phyloP scores from a whole-genome alignment of 1,140 invertebrate species.

The Drosophila burlai region DNA sequence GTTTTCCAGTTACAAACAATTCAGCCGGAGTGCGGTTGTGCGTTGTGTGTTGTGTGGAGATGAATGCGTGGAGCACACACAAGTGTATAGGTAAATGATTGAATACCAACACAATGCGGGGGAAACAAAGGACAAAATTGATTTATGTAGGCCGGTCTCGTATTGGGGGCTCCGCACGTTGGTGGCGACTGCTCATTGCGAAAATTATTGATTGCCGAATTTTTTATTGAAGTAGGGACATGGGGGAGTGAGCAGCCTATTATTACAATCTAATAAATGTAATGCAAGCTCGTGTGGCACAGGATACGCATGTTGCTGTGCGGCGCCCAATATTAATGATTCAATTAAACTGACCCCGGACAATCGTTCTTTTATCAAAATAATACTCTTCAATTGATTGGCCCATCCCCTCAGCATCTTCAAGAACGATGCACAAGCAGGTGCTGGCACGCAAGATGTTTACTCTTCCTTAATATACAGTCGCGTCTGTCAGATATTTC shows the following conservation, averaged over 20 bases:
- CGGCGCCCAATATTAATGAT: slow-evolving; percentile 2
- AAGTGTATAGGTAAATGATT: slow-evolving; percentile 43
- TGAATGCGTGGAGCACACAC: slow-evolving; percentile 8
- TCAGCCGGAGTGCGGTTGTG: slow-evolving; percentile 35
- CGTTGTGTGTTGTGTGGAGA: background rate
- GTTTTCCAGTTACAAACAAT: slow-evolving; percentile 26
- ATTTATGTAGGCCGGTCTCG: slow-evolving; percentile 49
- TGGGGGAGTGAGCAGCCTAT: slow-evolving; percentile 1
- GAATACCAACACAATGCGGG: slow-evolving; percentile 38
- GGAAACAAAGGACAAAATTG: slow-evolving; percentile 62
- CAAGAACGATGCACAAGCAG: background rate
- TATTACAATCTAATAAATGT: slow-evolving; percentile 28
- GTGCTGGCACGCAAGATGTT: slow-evolving; percentile 17
- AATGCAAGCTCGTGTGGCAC: slow-evolving; percentile 16
- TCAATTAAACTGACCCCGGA: slow-evolving; percentile 14
- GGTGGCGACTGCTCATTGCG: slow-evolving; percentile 36
- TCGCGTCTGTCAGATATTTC: slow-evolving; percentile 8
- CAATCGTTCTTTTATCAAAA: background rate
- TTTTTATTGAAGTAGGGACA: slow-evolving; percentile 9
- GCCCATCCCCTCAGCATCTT: background rate
- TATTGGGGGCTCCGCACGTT: background rate
- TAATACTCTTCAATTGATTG: background rate
- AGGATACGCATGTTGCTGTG: background rate
- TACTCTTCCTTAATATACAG: slow-evolving; percentile 2
- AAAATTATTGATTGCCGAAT: slow-evolving; percentile 67